These are phyloP conservation scores for Herpailurus yagouaroundi DNA, from an alignment of 2,113 vertebrate species.

Conservation along the genomic window DNA sequence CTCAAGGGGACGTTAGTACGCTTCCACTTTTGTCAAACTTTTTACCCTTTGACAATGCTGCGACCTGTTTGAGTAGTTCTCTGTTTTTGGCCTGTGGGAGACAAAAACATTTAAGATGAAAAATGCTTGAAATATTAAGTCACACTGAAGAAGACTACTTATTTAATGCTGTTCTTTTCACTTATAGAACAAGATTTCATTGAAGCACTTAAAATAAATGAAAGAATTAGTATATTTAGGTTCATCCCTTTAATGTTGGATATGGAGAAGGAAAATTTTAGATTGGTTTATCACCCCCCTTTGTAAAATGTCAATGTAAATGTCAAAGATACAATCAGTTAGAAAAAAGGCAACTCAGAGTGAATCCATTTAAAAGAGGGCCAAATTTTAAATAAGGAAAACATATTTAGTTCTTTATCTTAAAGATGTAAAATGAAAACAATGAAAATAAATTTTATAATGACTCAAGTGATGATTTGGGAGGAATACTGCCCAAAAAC, in stretches of 20 bases:
- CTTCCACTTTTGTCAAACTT: slow-evolving; percentile 98
- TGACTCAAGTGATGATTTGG: not conserved
- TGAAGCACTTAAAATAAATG: slow-evolving; percentile 25
- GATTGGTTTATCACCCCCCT: not conserved
- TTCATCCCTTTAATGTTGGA: not conserved
- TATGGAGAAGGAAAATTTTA: not conserved
- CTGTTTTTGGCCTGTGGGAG: slow-evolving; percentile 95
- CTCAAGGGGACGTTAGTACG: slow-evolving; percentile 94
- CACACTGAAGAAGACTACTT: slow-evolving; percentile 25
- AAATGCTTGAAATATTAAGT: slow-evolving; percentile 47
- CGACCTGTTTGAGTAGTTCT: slow-evolving; percentile 98
- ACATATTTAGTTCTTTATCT: not conserved
- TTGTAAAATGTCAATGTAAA: not conserved
- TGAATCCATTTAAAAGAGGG: not conserved
- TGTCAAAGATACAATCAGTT: not conserved
- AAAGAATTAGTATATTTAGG: not conserved
- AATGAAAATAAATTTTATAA: not conserved
- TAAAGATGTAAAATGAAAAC: slow-evolving; percentile 18
- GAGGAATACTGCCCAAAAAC: not conserved
- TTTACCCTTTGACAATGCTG: slow-evolving; percentile 98
- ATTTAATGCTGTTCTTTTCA: not conserved
- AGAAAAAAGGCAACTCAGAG: not conserved
- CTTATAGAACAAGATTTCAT: not conserved
- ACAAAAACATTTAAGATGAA: slow-evolving; percentile 74
- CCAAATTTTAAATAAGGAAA: not conserved